phyloP scores from a whole-genome alignment of 2,113 vertebrate species.

The Odontesthes bonariensis region DNA sequence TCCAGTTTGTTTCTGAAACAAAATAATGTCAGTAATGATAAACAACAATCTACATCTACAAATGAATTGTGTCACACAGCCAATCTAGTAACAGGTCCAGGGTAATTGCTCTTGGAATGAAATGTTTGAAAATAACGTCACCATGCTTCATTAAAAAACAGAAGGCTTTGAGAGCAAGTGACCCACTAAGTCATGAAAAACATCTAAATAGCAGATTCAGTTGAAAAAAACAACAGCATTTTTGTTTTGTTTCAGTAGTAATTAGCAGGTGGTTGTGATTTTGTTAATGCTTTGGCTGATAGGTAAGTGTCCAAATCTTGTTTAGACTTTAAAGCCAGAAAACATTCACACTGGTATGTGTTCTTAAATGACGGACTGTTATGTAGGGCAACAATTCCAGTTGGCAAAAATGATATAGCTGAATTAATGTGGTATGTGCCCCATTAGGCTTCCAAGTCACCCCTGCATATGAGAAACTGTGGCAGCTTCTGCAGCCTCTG shows the following conservation, averaged over 20 bases:
- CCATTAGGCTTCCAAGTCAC: not conserved
- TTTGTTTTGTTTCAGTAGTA: slow-evolving; percentile 4
- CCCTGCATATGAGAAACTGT: not conserved
- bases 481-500: slow-evolving; percentile 6
- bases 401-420: not conserved
- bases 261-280: slow-evolving; percentile 9
- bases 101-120: slow-evolving; percentile 12
- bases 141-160: slow-evolving; percentile 1
- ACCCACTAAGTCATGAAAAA: slow-evolving; percentile 17
- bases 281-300: slow-evolving; percentile 10
- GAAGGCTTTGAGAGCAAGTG: not conserved
- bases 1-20: no score
- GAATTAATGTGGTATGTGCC: not conserved
- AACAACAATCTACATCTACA: no score
- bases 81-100: slow-evolving; percentile 1
- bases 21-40: no score
- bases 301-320: not conserved
- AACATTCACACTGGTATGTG: no score
- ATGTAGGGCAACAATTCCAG: not conserved
- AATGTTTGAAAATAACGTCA: not conserved
- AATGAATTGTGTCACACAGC: no score
- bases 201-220: not conserved
- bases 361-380: no score
- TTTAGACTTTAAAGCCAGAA: not conserved
- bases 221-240: slow-evolving; percentile 1